A percentile compares a stretch with the other conserved stretches of the same genome.
Conservation (phyloP, 2,797 vertebrate genomes). For the Apogon hyalosoma region DNA sequence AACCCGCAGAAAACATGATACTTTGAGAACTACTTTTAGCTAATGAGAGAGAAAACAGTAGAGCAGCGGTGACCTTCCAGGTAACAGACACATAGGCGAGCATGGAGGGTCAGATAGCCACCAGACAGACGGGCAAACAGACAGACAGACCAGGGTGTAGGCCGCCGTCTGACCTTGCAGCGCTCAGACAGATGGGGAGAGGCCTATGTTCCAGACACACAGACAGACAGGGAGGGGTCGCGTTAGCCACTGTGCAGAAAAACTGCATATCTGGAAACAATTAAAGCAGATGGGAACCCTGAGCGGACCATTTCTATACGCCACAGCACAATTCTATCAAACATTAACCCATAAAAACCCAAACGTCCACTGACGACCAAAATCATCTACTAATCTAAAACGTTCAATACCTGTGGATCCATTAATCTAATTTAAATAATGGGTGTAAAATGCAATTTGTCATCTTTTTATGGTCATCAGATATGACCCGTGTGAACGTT, state of each 20-base stretch:
- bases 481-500: no score
- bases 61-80: conserved; percentile 38
- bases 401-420: no score
- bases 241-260: conserved; percentile 71
- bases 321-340: conserved; percentile 47
- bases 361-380: no score
- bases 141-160: conserved; percentile 48
- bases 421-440: no score
- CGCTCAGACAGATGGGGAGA: conserved; percentile 67
- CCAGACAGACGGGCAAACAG: conserved; percentile 71
- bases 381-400: no score
- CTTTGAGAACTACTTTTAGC: conserved; percentile 17
- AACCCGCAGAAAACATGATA: conserved; percentile 5
- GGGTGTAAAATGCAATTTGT: no score
- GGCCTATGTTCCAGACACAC: conserved; percentile 68
- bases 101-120: conserved; percentile 41
- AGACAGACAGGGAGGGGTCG: conserved; percentile 80
- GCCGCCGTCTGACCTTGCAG: conserved; percentile 75
- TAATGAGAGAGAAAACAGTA: conserved; percentile 14
- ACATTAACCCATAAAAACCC: conserved; percentile 1
- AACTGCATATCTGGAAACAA: conserved; percentile 80
- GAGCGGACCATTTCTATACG: conserved; percentile 40
- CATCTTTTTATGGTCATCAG: no score
- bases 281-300: conserved; percentile 69
- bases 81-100: conserved; percentile 16